A percentile compares a stretch with the other conserved stretches of the same genome.
These are phyloP conservation scores for Vimba vimba DNA, from an alignment of 2,113 vertebrate genomes.

Conservation along the genomic window DNA sequence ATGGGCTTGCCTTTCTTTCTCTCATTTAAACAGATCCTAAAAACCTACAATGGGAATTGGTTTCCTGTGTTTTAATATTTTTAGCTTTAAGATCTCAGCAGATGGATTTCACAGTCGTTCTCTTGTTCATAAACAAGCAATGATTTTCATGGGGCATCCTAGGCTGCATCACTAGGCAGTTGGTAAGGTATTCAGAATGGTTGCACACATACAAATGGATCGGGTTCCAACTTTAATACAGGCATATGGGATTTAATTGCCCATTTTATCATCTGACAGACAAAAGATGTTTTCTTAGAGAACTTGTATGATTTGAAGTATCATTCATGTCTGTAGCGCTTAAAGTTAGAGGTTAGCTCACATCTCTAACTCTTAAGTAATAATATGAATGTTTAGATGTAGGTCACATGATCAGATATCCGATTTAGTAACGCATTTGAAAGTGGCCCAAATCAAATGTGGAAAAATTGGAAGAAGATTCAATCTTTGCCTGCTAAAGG, in stretches of 20 bases:
- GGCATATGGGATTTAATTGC: background rate
- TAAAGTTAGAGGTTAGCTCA: background rate
- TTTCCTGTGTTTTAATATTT: slow-evolving; percentile 27
- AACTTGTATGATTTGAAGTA: background rate
- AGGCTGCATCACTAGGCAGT: background rate
- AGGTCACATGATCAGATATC: background rate
- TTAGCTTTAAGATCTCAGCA: slow-evolving; percentile 9
- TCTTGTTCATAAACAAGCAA: background rate
- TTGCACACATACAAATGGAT: background rate
- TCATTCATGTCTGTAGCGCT: background rate
- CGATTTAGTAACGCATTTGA: background rate
- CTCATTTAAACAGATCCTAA: slow-evolving; percentile 13
- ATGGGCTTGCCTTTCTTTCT: slow-evolving; percentile 18
- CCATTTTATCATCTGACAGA: background rate
- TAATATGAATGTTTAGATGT: background rate
- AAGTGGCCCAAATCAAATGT: background rate
- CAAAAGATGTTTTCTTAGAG: background rate
- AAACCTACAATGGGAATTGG: slow-evolving; percentile 18
- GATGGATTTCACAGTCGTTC: slow-evolving; percentile 23
- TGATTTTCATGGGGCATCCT: slow-evolving; percentile 5
- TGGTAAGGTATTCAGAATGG: background rate
- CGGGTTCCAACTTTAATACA: background rate
- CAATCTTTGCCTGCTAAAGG: background rate
- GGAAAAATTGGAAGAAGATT: background rate
- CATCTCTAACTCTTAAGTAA: background rate